Percentiles rank a stretch among this genome's conserved stretches.
These are phyloP conservation scores for Macquaria australasica DNA, from an alignment of 2,113 vertebrate genomes.

Conservation along the genomic window DNA sequence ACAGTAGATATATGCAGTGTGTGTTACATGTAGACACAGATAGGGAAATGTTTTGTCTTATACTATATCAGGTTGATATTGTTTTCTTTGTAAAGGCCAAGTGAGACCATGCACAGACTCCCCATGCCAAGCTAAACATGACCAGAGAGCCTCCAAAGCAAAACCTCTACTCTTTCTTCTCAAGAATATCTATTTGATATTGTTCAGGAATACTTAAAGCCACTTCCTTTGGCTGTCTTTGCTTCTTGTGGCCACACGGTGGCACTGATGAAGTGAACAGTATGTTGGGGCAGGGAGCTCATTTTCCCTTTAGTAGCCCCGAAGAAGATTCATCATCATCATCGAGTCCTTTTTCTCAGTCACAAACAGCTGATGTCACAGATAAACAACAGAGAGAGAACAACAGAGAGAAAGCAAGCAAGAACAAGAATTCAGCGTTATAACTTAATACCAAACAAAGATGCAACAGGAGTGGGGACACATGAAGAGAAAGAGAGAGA, in stretches of 20 bases:
- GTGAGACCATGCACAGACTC: constrained; percentile 56
- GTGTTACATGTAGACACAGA: constrained; percentile 60
- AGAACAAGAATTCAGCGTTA: constrained; percentile 51
- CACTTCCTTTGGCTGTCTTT: constrained; percentile 52
- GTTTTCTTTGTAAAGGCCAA: constrained; percentile 23
- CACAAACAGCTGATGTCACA: constrained; percentile 34
- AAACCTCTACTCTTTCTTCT: constrained; percentile 28
- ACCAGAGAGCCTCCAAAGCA: constrained; percentile 33
- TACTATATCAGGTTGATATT: constrained; percentile 46
- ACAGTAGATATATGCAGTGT: constrained; percentile 57
- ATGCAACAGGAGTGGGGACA: constrained; percentile 48
- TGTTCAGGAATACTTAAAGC: constrained; percentile 53
- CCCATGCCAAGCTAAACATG: constrained; percentile 16
- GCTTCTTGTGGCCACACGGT: constrained; percentile 74
- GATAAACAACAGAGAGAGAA: constrained; percentile 47
- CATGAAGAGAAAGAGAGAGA: constrained; percentile 76
- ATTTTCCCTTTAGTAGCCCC: constrained; percentile 19
- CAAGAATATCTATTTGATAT: constrained; percentile 38
- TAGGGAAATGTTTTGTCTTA: constrained; percentile 42
- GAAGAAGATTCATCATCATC: constrained; percentile 38
- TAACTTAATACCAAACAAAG: constrained; percentile 58
- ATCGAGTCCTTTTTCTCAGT: constrained; percentile 57
- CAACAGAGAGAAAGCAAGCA: constrained; percentile 58
- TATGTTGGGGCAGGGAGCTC: constrained; percentile 3
- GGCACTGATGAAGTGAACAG: constrained; percentile 66